These are phyloP conservation scores for Zeus faber DNA, from an alignment of 2,113 vertebrate genomes.

Conservation along the genomic window DNA sequence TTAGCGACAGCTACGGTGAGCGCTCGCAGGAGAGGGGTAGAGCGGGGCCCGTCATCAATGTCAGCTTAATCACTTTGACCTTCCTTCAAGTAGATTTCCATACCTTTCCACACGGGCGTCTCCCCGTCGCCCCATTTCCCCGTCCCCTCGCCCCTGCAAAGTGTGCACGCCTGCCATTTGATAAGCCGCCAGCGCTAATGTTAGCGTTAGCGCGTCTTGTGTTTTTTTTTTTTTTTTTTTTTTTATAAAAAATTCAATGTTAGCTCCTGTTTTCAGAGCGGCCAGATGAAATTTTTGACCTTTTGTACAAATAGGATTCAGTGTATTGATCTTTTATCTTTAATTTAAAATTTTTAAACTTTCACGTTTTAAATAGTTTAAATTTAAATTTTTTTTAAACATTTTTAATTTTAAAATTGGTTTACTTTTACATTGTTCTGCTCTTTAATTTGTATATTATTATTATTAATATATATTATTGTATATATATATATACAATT, in stretches of 20 bases:
- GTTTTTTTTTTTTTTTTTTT: background rate
- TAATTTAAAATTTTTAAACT: too few species aligned
- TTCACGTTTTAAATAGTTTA: too few species aligned
- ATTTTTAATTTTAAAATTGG: too few species aligned
- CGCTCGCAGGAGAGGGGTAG: constrained; percentile 61
- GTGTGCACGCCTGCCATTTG: constrained; percentile 39
- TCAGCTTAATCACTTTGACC: constrained; percentile 80
- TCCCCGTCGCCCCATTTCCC: constrained; percentile 45
- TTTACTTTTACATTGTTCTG: too few species aligned
- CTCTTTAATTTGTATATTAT: too few species aligned
- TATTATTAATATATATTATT: constrained; percentile 9
- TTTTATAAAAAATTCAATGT: too few species aligned
- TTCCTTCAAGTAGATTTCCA: constrained; percentile 76
- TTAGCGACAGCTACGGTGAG: constrained; percentile 63
- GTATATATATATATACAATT: constrained; percentile 11
- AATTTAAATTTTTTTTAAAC: too few species aligned
- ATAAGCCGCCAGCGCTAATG: constrained; percentile 38
- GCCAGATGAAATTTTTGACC: background rate
- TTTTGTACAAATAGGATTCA: background rate
- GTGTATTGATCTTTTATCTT: too few species aligned
- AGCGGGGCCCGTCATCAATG: constrained; percentile 74
- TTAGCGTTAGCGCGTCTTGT: constrained; percentile 20
- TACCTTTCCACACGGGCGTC: constrained; percentile 72
- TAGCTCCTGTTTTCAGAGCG: background rate
- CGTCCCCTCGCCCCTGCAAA: constrained; percentile 48